phyloP scores from a whole-genome alignment of 2,797 vertebrate species.

The Erpetoichthys calabaricus region DNA sequence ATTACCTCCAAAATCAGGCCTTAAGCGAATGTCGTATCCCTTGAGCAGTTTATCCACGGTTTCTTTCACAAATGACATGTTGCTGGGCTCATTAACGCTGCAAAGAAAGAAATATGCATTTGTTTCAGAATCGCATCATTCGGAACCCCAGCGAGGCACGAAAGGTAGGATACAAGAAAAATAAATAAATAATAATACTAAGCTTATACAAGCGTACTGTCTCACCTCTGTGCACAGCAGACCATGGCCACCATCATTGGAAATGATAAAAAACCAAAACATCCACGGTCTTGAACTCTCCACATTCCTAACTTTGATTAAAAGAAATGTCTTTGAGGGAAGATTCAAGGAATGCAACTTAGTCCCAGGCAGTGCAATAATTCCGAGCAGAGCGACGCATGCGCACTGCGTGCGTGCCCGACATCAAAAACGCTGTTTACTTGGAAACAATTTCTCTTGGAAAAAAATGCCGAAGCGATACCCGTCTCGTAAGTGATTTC shows the following conservation, averaged over 20 bases:
- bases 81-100: constrained; percentile 68
- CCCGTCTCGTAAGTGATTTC: constrained; percentile 26
- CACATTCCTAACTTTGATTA: constrained; percentile 52
- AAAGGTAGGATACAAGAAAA: constrained; percentile 17
- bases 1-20: constrained; percentile 76
- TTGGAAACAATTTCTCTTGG: constrained; percentile 24
- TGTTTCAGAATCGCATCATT: constrained; percentile 7
- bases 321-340: constrained; percentile 36
- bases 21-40: constrained; percentile 72
- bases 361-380: constrained; percentile 42
- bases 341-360: constrained; percentile 53
- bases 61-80: constrained; percentile 76
- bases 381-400: constrained; percentile 48
- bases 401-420: constrained; percentile 42
- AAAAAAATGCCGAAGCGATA: constrained; percentile 25
- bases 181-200: constrained; percentile 11
- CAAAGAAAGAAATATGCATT: no score
- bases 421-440: constrained; percentile 36
- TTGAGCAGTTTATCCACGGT: constrained; percentile 72
- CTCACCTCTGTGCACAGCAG: constrained; percentile 78
- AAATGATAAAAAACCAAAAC: constrained; percentile 52
- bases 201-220: constrained; percentile 17
- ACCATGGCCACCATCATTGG: constrained; percentile 55
- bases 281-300: constrained; percentile 40
- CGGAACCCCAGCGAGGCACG: constrained; percentile 24